Evolutionary conservation across 2,888 invertebrate genomes (phyloP).

Genomic region (Laothoe populi): DNA sequence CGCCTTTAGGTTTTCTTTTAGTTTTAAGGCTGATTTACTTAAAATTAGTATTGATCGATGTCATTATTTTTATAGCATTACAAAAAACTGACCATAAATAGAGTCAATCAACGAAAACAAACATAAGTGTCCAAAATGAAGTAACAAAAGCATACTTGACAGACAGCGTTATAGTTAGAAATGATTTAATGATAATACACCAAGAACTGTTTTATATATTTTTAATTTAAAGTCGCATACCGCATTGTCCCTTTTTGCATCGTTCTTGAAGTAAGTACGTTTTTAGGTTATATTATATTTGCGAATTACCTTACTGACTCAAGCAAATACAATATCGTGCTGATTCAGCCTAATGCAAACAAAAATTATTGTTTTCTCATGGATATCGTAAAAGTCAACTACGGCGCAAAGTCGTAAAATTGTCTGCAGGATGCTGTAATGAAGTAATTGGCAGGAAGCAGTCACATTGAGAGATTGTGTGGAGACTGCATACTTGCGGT

Average conservation of each 20-base stretch:
- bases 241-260: too few relatives aligned
- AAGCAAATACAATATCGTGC: background rate
- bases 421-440: background rate
- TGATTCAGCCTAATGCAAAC: background rate
- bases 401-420: background rate
- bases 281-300: background rate
- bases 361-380: background rate
- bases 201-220: background rate
- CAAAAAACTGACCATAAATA: too few relatives aligned
- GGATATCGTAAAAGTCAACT: background rate
- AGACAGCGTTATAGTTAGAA: too few relatives aligned
- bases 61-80: too few relatives aligned
- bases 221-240: background rate
- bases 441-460: constrained; percentile 2
- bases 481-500: background rate
- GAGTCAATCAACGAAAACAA: too few relatives aligned
- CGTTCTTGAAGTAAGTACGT: background rate
- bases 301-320: too few relatives aligned
- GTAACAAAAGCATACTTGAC: too few relatives aligned
- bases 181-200: background rate
- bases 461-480: background rate
- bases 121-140: too few relatives aligned
- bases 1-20: too few relatives aligned
- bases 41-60: too few relatives aligned
- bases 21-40: too few relatives aligned